A percentile compares a stretch with the other conserved stretches of the same genome.
phyloP scores from a whole-genome alignment of 2,888 invertebrate genomes.

The Pseudoips prasinana region DNA sequence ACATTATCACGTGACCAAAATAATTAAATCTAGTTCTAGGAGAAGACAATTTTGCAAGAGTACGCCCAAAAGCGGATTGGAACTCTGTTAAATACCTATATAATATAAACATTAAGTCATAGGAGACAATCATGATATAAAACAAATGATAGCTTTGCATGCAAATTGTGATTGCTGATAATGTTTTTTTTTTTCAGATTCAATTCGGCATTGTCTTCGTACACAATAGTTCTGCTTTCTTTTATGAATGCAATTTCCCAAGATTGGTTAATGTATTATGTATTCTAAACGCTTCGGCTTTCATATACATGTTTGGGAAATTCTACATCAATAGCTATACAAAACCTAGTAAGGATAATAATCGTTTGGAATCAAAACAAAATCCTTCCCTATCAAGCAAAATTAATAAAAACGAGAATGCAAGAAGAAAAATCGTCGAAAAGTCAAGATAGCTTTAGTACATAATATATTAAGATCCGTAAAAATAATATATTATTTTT shows the following conservation, averaged over 20 bases:
- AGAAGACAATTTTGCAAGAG: too few species aligned
- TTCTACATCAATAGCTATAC: constrained; percentile 27
- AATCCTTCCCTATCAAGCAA: constrained; percentile 6
- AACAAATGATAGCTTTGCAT: too few species aligned
- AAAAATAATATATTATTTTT: background rate
- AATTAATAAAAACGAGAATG: constrained; percentile 8
- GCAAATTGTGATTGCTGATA: background rate
- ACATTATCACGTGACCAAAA: too few species aligned
- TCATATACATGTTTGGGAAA: constrained; percentile 32
- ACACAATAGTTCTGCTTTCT: constrained; percentile 23
- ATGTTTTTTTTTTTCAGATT: constrained; percentile 16
- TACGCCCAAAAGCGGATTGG: too few species aligned
- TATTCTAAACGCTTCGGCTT: constrained; percentile 8
- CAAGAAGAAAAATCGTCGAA: constrained; percentile 16
- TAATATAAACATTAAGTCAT: too few species aligned
- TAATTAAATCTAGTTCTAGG: too few species aligned
- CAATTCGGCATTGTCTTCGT: constrained; percentile 24
- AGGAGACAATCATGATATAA: too few species aligned
- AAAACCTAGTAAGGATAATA: constrained; percentile 7
- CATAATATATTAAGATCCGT: background rate
- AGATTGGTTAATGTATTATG: constrained; percentile 4
- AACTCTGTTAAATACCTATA: too few species aligned
- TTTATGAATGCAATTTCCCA: constrained; percentile 24
- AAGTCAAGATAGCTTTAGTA: constrained; percentile 18
- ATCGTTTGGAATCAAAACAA: constrained; percentile 7